Evolutionary conservation across 2,888 invertebrate genomes (phyloP), one percentile per base, ranked within the genome.

Genomic region (Drosophila cognata): DNA sequence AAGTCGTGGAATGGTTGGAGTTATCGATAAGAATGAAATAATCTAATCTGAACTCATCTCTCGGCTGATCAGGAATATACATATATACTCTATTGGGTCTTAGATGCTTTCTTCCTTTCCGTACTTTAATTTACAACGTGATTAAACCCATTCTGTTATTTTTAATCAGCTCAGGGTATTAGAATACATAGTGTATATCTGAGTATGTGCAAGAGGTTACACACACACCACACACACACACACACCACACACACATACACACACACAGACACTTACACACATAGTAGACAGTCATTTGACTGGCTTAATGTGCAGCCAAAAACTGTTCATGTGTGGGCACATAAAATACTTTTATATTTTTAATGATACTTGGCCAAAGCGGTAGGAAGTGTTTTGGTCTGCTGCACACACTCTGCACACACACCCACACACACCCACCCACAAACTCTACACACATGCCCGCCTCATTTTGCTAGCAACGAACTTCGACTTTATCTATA

Each of bases 301-400:
- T 62, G 63, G 62, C 74, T 77, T 74, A 80, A 80, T 81, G 75
- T 80, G 81, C 71, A 75, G 81, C 66, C 66, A 67, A 74, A 70
- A 74, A 70, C 58, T 66, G 52, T 43, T 33, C 35, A 38, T 63
- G 62, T 70, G 70, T 81, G 67, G 69, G 72, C 79, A 76, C 75
- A 89, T 87, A 74, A 89, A 87, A 87, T 89, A 87, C 84, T 87
- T 89, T 87, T 89, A 88, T 88, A 87, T 88, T 88, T 88, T 88
- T 89, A 88, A 88, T 88, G 87, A 88, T 88, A 88, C 88, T 88
- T 89, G 88, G 85, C 77, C 84, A 88, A 86, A 86, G 89, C 87
- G 87, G 87, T 86, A 87, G 87, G 84, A 85, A 89, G 82, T 82
- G 88, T 83, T 88, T 88, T 86, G 85, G 85, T 86, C 85, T 88